Evolutionary conservation across 2,888 invertebrate genomes (phyloP).

Genomic region (Daptonema setosum): DNA sequence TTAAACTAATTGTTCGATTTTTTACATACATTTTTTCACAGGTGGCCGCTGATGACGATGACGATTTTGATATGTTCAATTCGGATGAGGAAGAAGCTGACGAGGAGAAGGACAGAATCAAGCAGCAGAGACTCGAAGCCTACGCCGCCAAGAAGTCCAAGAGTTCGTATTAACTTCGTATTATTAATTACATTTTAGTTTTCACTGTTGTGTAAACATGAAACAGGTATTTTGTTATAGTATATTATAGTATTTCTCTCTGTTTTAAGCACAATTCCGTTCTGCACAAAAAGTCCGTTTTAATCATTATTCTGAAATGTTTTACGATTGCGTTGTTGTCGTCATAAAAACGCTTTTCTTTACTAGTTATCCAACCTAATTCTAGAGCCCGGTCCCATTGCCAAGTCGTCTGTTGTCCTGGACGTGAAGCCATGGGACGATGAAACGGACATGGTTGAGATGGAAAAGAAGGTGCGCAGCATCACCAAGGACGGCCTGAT

Average conservation of each 20-base stretch:
- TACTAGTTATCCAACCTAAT: neutral
- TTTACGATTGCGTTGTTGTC: neutral
- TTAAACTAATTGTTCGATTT: no score
- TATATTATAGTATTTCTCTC: neutral
- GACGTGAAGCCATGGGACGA: constrained; percentile 96
- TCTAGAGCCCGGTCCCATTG: constrained; percentile 52
- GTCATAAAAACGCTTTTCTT: neutral
- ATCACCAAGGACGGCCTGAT: constrained; percentile 69
- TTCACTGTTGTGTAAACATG: neutral
- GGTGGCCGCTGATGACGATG: neutral
- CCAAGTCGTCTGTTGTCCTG: constrained; percentile 71
- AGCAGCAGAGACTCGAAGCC: constrained; percentile 63
- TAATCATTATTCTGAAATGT: no score
- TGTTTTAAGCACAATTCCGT: neutral
- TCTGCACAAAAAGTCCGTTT: neutral
- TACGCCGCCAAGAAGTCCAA: constrained; percentile 78
- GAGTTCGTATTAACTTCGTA: constrained; percentile 30
- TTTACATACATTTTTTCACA: no score
- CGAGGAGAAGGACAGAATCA: constrained; percentile 58
- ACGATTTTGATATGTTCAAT: neutral
- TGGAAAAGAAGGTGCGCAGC: constrained; percentile 56
- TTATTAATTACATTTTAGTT: neutral
- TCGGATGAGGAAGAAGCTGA: constrained; percentile 28
- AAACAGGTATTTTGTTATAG: neutral
- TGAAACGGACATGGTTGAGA: constrained; percentile 69